Evolutionary conservation across 2,888 invertebrate species (phyloP).

Genomic region (Cacoxenus indagator): DNA sequence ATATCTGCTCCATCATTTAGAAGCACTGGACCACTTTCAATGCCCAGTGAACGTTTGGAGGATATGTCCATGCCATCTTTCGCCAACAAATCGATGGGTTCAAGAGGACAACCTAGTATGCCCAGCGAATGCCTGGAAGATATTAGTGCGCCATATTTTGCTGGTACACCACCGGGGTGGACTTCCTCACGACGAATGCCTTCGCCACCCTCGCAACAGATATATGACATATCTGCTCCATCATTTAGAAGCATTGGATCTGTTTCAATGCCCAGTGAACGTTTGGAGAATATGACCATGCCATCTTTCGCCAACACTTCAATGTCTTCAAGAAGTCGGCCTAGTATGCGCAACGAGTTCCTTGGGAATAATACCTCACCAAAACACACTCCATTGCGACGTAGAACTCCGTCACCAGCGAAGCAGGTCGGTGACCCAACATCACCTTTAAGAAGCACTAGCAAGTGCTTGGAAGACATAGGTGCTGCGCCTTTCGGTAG

Average conservation of each 20-base stretch:
- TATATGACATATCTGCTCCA: slow-evolving; percentile 11
- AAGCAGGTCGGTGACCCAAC: too few relatives aligned
- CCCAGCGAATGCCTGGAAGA: slow-evolving; percentile 6
- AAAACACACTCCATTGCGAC: too few relatives aligned
- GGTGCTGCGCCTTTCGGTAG: too few relatives aligned
- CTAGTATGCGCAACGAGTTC: too few relatives aligned
- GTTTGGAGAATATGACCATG: slow-evolving; percentile 5
- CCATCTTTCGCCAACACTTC: background rate
- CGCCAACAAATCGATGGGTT: slow-evolving; percentile 4
- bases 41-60: slow-evolving; percentile 22
- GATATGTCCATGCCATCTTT: slow-evolving; percentile 28
- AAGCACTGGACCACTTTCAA: background rate
- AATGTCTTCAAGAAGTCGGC: background rate
- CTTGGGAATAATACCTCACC: too few relatives aligned
- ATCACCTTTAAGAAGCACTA: too few relatives aligned
- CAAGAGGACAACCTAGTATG: background rate
- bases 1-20: slow-evolving; percentile 1
- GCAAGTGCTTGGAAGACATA: too few relatives aligned
- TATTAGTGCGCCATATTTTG: slow-evolving; percentile 8
- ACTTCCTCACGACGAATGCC: background rate
- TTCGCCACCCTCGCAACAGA: background rate
- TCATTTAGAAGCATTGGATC: background rate
- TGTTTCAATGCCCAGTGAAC: slow-evolving; percentile 2
- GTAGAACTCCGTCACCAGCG: too few relatives aligned
- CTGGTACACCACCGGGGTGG: background rate